Evolutionary conservation across 2,113 vertebrate species (phyloP).

Genomic region (Neoarius graeffei): DNA sequence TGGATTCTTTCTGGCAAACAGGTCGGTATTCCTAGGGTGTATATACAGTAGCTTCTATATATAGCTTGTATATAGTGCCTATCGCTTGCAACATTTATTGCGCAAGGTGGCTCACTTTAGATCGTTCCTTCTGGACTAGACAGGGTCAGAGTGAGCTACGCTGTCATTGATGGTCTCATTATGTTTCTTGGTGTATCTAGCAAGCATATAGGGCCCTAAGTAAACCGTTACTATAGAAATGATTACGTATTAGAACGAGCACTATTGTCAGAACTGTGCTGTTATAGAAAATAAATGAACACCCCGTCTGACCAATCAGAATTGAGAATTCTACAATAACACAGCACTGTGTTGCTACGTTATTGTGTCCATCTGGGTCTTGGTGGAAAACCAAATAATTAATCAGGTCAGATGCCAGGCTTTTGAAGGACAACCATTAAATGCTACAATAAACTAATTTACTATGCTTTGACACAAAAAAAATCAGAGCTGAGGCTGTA

Average conservation of each 20-base stretch:
- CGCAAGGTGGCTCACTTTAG: too few species aligned
- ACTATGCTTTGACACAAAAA: not conserved
- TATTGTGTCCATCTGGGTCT: not conserved
- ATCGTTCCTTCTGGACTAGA: too few species aligned
- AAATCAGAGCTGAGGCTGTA: not conserved
- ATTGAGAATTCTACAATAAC: not conserved
- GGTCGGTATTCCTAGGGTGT: too few species aligned
- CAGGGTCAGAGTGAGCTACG: too few species aligned
- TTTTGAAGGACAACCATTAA: not conserved
- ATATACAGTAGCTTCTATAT: too few species aligned
- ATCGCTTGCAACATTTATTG: too few species aligned
- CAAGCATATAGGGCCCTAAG: not conserved
- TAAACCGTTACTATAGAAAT: not conserved
- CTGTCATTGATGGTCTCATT: too few species aligned
- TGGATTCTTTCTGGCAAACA: too few species aligned
- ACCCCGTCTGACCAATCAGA: not conserved
- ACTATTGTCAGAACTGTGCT: not conserved
- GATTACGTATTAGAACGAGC: not conserved
- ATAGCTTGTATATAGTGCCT: too few species aligned
- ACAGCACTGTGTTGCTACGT: not conserved
- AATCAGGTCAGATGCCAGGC: not conserved
- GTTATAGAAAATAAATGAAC: not conserved
- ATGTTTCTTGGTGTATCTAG: not conserved
- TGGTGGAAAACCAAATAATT: not conserved
- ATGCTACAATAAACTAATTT: slow-evolving; percentile 6